A percentile compares a stretch with the other conserved stretches of the same genome.
phyloP scores from a whole-genome alignment of 2,888 invertebrate genomes.

The Meiosimyza platycephala region DNA sequence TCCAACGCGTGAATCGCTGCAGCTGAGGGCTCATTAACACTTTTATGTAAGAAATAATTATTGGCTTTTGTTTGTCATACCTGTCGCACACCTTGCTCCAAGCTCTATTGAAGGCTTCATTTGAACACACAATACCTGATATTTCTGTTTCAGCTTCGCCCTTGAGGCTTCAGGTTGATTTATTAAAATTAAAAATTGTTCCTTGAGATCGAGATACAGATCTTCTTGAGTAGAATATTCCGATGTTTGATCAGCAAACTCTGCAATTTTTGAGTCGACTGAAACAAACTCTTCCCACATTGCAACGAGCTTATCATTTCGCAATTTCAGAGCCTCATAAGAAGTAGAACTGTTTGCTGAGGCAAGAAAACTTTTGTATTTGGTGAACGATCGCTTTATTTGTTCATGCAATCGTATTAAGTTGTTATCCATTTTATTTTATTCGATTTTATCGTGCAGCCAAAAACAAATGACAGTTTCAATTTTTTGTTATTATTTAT shows the following conservation, averaged over 20 bases:
- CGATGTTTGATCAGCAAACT: slow-evolving; percentile 10
- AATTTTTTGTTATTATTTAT: no score
- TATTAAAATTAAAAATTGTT: not conserved
- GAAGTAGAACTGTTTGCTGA: not conserved
- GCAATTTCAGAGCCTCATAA: slow-evolving; percentile 7
- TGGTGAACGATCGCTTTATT: slow-evolving; percentile 11
- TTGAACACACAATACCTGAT: slow-evolving; percentile 15
- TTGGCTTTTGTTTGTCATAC: no score
- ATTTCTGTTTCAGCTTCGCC: not conserved
- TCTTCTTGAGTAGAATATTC: slow-evolving; percentile 16
- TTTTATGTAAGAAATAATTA: not conserved
- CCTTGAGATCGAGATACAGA: slow-evolving; percentile 17
- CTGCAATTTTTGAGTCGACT: not conserved
- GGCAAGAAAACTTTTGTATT: slow-evolving; percentile 11
- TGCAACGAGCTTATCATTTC: slow-evolving; percentile 1
- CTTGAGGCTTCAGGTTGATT: not conserved
- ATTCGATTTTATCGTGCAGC: no score
- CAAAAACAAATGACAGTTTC: no score
- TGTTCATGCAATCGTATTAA: not conserved
- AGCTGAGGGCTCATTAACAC: no score
- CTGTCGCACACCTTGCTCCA: no score
- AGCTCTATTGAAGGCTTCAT: not conserved
- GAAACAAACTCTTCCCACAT: slow-evolving; percentile 8
- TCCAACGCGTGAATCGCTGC: no score
- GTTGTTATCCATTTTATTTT: no score